Evolutionary conservation across 2,113 vertebrate genomes (phyloP).

Genomic region (Pterophyllum scalare): DNA sequence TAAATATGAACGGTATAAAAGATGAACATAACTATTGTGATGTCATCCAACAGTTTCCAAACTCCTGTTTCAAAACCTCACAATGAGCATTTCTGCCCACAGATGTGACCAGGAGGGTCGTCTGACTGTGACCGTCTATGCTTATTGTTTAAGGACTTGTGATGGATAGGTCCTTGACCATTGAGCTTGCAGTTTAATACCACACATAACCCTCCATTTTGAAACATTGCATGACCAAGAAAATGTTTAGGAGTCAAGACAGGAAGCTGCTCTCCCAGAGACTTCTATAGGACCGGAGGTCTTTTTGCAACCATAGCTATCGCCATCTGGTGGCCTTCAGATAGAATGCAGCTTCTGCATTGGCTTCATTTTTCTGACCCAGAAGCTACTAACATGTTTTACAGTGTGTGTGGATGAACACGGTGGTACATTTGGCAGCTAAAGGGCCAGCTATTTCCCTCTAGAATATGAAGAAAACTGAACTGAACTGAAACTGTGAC

Average conservation of each 20-base stretch:
- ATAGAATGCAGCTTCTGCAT: not conserved
- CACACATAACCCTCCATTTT: not conserved
- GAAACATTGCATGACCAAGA: not conserved
- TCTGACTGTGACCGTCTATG: not conserved
- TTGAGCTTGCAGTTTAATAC: not conserved
- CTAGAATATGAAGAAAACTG: not conserved
- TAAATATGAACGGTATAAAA: not conserved
- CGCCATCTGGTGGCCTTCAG: not conserved
- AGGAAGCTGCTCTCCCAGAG: too few species aligned
- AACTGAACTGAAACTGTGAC: not conserved
- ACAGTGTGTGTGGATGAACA: not conserved
- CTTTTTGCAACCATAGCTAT: not conserved
- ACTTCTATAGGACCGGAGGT: too few species aligned
- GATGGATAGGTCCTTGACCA: not conserved
- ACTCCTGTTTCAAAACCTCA: not conserved
- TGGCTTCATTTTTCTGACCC: not conserved
- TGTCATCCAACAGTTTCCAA: not conserved
- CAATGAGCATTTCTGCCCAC: not conserved
- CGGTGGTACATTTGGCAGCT: not conserved
- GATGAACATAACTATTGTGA: not conserved
- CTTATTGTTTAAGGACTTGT: not conserved
- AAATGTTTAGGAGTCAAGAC: not conserved
- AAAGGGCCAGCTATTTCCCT: not conserved
- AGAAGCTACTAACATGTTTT: not conserved
- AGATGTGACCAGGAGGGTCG: not conserved